A percentile compares a stretch with the other conserved stretches of the same genome.
Evolutionary conservation across 2,888 invertebrate species (phyloP).

Genomic region (Geotrupes spiniger): DNA sequence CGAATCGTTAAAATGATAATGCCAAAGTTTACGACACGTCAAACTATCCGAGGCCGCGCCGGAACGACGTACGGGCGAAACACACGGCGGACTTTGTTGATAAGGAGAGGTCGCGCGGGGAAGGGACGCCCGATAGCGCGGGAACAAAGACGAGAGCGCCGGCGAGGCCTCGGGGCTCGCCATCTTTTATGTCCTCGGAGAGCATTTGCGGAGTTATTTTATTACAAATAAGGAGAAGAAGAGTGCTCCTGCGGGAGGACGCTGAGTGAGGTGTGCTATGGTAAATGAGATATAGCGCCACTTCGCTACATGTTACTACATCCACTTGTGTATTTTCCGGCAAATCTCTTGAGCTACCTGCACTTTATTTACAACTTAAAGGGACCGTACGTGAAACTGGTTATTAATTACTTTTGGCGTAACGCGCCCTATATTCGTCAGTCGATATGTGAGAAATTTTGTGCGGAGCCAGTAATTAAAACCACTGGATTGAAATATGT

Average conservation of each 20-base stretch:
- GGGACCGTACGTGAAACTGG: no score
- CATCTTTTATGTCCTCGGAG: conserved; percentile 49
- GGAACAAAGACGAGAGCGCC: conserved; percentile 39
- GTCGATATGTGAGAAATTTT: conserved; percentile 4
- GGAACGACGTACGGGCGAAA: conserved; percentile 15
- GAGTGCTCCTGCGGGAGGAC: conserved; percentile 48
- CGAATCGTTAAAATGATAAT: conserved; percentile 47
- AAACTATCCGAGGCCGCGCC: conserved; percentile 36
- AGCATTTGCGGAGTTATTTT: conserved; percentile 52
- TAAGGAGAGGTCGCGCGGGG: conserved; percentile 24
- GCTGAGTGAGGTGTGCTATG: conserved; percentile 47
- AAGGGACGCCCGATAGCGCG: conserved; percentile 29
- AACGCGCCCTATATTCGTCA: no score
- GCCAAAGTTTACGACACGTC: conserved; percentile 35
- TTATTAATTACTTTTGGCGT: no score
- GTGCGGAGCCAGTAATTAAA: no score
- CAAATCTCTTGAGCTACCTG: conserved; percentile 29
- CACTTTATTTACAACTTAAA: conserved; percentile 7
- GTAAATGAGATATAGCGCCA: conserved; percentile 48
- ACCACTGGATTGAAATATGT: no score
- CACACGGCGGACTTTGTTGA: conserved; percentile 15
- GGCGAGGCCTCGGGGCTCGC: conserved; percentile 42
- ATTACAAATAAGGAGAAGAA: conserved; percentile 52
- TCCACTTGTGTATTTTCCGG: conserved; percentile 30
- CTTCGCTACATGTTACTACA: conserved; percentile 29